phyloP scores from a whole-genome alignment of 2,797 vertebrate species.

The Oreonectes daqikongensis region DNA sequence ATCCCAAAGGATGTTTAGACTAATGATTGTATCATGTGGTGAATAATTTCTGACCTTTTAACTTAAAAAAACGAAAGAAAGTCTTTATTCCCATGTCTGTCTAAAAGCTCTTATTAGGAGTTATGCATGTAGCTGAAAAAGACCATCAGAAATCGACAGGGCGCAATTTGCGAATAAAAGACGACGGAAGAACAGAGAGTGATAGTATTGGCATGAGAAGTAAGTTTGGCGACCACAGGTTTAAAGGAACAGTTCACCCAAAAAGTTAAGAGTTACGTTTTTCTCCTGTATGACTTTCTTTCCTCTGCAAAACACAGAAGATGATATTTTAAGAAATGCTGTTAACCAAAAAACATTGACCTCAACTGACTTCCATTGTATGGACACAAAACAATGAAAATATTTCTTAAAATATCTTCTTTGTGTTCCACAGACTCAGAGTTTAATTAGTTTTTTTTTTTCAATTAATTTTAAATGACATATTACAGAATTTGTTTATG shows the following conservation, averaged over 20 bases:
- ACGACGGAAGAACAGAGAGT: background rate
- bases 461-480: too few relatives aligned
- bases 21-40: conserved; percentile 42
- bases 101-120: conserved; percentile 7
- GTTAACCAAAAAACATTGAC: too few relatives aligned
- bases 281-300: too few relatives aligned
- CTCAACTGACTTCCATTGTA: too few relatives aligned
- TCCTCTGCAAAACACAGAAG: too few relatives aligned
- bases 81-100: conserved; percentile 25
- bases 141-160: background rate
- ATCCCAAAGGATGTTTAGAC: conserved; percentile 35
- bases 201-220: background rate
- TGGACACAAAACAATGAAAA: too few relatives aligned
- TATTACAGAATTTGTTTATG: too few relatives aligned
- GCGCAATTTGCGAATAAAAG: background rate
- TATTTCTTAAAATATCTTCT: too few relatives aligned
- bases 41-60: conserved; percentile 44
- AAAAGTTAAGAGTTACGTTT: background rate
- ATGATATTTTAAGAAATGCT: too few relatives aligned
- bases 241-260: background rate
- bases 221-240: background rate
- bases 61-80: conserved; percentile 8
- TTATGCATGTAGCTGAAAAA: background rate
- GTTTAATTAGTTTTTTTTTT: too few relatives aligned
- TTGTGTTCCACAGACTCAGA: too few relatives aligned